Conservation (phyloP, 2,113 vertebrate species). For the Barnardius zonarius region DNA sequence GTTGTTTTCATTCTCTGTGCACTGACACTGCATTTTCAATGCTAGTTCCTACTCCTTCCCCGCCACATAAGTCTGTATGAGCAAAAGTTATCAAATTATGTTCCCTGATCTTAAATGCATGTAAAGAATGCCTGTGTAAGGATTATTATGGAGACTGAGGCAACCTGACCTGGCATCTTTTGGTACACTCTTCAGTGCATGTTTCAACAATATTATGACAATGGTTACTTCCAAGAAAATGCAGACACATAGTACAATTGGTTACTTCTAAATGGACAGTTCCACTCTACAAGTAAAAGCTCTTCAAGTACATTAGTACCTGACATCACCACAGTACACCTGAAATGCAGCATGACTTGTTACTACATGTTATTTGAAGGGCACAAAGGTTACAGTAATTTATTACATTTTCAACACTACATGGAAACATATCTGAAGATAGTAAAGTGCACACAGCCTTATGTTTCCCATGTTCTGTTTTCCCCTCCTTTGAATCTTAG, state of each 20-base stretch:
- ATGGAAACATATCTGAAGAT: neutral
- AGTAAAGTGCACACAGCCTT: neutral
- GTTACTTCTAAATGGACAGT: neutral
- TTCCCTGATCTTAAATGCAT: neutral
- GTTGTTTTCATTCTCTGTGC: neutral
- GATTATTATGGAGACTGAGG: neutral
- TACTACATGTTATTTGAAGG: neutral
- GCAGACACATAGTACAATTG: accelerated
- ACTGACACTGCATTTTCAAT: neutral
- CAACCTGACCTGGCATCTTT: neutral
- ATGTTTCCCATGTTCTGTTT: neutral
- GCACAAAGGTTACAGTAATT: neutral
- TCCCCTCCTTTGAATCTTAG: neutral
- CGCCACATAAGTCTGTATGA: accelerated
- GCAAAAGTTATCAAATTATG: neutral
- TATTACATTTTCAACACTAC: neutral
- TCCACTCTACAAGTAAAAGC: neutral
- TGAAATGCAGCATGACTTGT: neutral
- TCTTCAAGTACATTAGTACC: neutral
- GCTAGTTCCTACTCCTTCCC: neutral
- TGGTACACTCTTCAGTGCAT: neutral
- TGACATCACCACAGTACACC: neutral
- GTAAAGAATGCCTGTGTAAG: neutral
- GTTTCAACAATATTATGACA: neutral
- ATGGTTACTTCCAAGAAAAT: neutral